Conservation (phyloP, 1,140 invertebrate genomes). For the Conus betulinus region DNA sequence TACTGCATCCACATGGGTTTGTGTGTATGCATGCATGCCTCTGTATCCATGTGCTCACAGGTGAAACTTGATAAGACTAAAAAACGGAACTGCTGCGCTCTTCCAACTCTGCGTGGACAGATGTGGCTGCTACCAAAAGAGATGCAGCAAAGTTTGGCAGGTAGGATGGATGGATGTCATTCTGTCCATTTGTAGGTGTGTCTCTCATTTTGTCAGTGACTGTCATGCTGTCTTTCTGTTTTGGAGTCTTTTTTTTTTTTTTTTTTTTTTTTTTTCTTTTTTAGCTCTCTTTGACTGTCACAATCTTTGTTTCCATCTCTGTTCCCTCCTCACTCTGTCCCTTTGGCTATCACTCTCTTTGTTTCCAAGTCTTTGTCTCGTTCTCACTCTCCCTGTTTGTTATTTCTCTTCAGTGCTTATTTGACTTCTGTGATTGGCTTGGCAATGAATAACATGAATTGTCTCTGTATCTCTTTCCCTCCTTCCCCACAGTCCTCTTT, state of each 20-base stretch:
- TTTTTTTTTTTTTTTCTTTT: not conserved
- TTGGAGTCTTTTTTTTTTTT: too few species aligned
- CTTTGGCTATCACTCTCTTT: not conserved
- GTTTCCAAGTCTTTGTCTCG: not conserved
- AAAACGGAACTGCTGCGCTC: constrained; percentile 62
- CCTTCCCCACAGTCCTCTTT: too few species aligned
- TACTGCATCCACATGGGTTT: too few species aligned
- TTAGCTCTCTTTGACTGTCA: not conserved
- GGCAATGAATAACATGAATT: too few species aligned
- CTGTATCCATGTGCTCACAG: constrained; percentile 34
- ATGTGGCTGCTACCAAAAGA: constrained; percentile 55
- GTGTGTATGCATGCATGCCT: too few species aligned
- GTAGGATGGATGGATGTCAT: constrained; percentile 39
- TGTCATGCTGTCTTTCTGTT: too few species aligned
- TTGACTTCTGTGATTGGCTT: too few species aligned
- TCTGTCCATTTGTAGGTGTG: too few species aligned
- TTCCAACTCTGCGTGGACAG: constrained; percentile 66
- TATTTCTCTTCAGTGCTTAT: not conserved
- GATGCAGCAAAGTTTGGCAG: constrained; percentile 61
- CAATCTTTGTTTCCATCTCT: not conserved
- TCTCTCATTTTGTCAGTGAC: too few species aligned
- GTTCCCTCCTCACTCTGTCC: not conserved
- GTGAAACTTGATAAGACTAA: constrained; percentile 61
- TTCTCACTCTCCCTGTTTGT: not conserved
- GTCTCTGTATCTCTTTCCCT: too few species aligned